A percentile compares a stretch with the other conserved stretches of the same genome.
These are phyloP conservation scores for Catonia carolina DNA, from an alignment of 2,888 invertebrate genomes.

Conservation along the genomic window DNA sequence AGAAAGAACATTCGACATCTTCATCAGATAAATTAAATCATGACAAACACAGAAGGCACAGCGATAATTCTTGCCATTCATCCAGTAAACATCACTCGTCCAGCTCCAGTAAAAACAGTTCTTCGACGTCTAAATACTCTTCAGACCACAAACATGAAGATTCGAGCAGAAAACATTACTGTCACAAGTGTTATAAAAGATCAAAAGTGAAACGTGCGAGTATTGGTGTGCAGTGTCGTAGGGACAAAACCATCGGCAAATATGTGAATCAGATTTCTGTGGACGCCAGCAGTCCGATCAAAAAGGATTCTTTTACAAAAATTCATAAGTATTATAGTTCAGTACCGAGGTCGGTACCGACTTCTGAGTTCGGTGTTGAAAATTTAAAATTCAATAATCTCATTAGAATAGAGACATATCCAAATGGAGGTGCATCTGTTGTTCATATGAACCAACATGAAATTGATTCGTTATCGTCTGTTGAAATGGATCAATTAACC, in stretches of 20 bases:
- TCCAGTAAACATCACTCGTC: slow-evolving; percentile 4
- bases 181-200: slow-evolving; percentile 61
- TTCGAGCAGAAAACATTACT: slow-evolving; percentile 36
- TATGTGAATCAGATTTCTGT: slow-evolving; percentile 29
- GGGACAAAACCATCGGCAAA: slow-evolving; percentile 44
- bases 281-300: slow-evolving; percentile 7
- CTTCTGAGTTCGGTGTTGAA: slow-evolving; percentile 28
- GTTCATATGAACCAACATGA: slow-evolving; percentile 89
- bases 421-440: slow-evolving; percentile 90
- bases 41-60: slow-evolving; percentile 5
- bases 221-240: slow-evolving; percentile 64
- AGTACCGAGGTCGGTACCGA: slow-evolving; percentile 33
- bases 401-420: slow-evolving; percentile 84
- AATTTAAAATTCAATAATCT: slow-evolving; percentile 43
- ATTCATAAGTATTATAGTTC: slow-evolving; percentile 17
- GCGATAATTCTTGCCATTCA: not conserved
- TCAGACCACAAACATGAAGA: not conserved
- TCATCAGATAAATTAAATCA: not conserved
- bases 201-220: slow-evolving; percentile 63
- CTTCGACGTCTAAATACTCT: no score
- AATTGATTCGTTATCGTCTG: slow-evolving; percentile 61
- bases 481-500: slow-evolving; percentile 71
- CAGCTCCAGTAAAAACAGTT: not conserved
- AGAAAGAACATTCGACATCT: no score
- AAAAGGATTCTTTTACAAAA: not conserved